Evolutionary conservation across 1,140 invertebrate genomes (phyloP).

Genomic region (Portunus trituberculatus): DNA sequence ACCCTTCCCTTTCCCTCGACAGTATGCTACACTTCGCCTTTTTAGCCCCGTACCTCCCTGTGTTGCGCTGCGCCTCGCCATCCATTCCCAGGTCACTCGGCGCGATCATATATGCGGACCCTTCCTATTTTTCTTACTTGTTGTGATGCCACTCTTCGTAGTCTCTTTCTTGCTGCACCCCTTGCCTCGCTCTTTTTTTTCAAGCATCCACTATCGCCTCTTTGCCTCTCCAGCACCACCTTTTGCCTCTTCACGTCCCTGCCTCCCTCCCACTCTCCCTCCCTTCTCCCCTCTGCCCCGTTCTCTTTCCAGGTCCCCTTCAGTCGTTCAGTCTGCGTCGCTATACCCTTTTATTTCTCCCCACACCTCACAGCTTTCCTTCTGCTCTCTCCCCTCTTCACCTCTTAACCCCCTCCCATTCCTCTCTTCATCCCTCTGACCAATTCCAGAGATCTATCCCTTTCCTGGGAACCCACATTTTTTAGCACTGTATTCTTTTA

Average conservation of each 20-base stretch:
- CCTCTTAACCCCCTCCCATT: constrained; percentile 2
- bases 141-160: not conserved
- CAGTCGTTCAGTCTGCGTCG: too few relatives aligned
- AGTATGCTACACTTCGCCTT: not conserved
- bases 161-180: not conserved
- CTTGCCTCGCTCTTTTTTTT: not conserved
- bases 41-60: not conserved
- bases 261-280: not conserved
- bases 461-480: constrained; percentile 60
- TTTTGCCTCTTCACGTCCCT: not conserved
- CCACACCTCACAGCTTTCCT: constrained; percentile 12
- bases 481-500: constrained; percentile 58
- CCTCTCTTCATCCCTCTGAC: constrained; percentile 7
- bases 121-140: constrained; percentile 20
- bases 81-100: constrained; percentile 17
- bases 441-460: not conserved
- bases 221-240: constrained; percentile 34
- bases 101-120: not conserved
- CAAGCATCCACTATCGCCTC: not conserved
- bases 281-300: not conserved
- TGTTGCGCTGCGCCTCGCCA: not conserved
- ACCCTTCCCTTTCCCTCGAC: not conserved
- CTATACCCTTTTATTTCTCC: constrained; percentile 1
- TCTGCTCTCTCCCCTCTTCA: not conserved
- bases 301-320: not conserved